phyloP scores from a whole-genome alignment of 2,797 vertebrate species.

The Balearica regulorum region DNA sequence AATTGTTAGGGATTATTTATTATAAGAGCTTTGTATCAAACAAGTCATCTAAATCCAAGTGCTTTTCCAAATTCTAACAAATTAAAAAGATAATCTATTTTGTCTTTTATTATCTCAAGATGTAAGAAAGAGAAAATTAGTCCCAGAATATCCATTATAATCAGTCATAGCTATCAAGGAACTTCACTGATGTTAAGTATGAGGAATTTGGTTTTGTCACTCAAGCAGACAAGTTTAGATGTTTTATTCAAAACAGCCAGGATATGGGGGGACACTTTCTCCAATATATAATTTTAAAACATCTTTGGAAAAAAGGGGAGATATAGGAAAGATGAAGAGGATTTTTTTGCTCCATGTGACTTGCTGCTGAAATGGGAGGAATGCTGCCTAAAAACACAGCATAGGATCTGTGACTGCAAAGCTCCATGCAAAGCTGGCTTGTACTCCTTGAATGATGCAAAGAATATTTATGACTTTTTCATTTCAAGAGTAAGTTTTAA shows the following conservation, averaged over 20 bases:
- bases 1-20: not conserved
- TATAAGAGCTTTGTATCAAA: not conserved
- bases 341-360: not conserved
- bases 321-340: not conserved
- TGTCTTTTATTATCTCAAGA: not conserved
- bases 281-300: not conserved
- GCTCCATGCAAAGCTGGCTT: rapidly evolving
- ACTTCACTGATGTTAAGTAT: not conserved
- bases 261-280: not conserved
- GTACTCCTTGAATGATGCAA: not conserved
- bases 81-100: not conserved
- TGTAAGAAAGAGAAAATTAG: not conserved
- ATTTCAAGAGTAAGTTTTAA: not conserved
- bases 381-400: not conserved
- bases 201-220: not conserved
- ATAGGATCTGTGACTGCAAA: not conserved
- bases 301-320: rapidly evolving
- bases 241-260: not conserved
- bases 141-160: not conserved
- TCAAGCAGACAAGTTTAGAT: not conserved
- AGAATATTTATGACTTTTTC: not conserved
- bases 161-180: not conserved
- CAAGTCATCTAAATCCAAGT: not conserved
- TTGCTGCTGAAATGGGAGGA: not conserved
- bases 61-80: not conserved